Evolutionary conservation across 2,797 vertebrate genomes (phyloP).

Genomic region (Novumbra hubbsi): DNA sequence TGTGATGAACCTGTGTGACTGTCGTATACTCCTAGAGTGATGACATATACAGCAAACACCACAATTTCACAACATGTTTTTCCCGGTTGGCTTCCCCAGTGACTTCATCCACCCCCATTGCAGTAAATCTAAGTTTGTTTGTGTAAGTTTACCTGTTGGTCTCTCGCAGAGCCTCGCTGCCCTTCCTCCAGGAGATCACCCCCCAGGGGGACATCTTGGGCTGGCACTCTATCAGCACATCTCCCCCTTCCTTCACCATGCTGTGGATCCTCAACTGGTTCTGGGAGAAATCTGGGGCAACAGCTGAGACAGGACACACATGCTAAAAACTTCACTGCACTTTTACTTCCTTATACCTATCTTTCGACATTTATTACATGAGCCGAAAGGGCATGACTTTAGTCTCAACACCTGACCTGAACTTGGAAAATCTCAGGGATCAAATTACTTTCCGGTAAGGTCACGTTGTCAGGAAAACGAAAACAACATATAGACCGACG

Average conservation of each 20-base stretch:
- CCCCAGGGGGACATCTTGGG: constrained; percentile 95
- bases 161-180: constrained; percentile 80
- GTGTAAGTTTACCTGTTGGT: constrained; percentile 82
- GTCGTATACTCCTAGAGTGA: too few species aligned
- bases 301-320: constrained; percentile 75
- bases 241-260: constrained; percentile 89
- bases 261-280: constrained; percentile 86
- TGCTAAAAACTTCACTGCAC: constrained; percentile 25
- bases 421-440: neutral
- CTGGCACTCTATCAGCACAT: constrained; percentile 90
- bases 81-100: too few species aligned
- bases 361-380: constrained; percentile 17
- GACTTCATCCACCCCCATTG: neutral
- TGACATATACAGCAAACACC: too few species aligned
- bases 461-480: neutral
- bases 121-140: constrained; percentile 13
- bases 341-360: neutral
- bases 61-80: too few species aligned
- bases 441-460: neutral
- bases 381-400: constrained; percentile 9
- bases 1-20: too few species aligned
- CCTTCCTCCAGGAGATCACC: constrained; percentile 90
- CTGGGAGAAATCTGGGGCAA: constrained; percentile 91
- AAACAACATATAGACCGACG: neutral
- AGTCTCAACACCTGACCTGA: neutral